These are phyloP conservation scores for Prorops nasuta DNA, from an alignment of 1,140 invertebrate species.

Conservation along the genomic window DNA sequence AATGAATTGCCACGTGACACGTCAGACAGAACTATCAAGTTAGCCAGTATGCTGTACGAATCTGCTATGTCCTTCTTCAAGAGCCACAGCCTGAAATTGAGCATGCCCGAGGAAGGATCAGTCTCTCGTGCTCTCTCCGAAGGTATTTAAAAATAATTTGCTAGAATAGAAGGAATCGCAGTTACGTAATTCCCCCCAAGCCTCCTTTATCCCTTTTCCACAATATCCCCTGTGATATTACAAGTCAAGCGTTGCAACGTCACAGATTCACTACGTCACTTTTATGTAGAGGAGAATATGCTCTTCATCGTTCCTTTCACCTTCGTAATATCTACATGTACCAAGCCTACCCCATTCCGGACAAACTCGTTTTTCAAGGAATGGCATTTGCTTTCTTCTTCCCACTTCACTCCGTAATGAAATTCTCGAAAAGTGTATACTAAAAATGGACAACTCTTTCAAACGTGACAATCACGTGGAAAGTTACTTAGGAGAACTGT, in stretches of 20 bases:
- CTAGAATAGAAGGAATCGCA: too few relatives aligned
- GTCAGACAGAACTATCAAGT: constrained; percentile 53
- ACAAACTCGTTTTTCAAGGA: constrained; percentile 24
- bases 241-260: too few relatives aligned
- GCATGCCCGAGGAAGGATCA: constrained; percentile 57
- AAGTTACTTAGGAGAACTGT: too few relatives aligned
- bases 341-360: constrained; percentile 20
- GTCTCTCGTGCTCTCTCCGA: constrained; percentile 62
- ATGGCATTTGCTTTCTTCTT: constrained; percentile 20
- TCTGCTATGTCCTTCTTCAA: constrained; percentile 59
- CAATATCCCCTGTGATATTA: too few relatives aligned
- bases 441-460: too few relatives aligned
- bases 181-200: too few relatives aligned
- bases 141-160: too few relatives aligned
- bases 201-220: too few relatives aligned
- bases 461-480: too few relatives aligned
- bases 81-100: constrained; percentile 63
- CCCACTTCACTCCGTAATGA: too few relatives aligned
- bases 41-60: constrained; percentile 59
- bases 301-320: constrained; percentile 37
- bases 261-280: constrained; percentile 29
- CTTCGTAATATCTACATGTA: constrained; percentile 28
- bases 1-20: constrained; percentile 56
- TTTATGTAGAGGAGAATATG: constrained; percentile 30
- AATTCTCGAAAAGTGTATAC: too few relatives aligned